phyloP scores from a whole-genome alignment of 2,888 invertebrate genomes.

The Onchidella celtica region DNA sequence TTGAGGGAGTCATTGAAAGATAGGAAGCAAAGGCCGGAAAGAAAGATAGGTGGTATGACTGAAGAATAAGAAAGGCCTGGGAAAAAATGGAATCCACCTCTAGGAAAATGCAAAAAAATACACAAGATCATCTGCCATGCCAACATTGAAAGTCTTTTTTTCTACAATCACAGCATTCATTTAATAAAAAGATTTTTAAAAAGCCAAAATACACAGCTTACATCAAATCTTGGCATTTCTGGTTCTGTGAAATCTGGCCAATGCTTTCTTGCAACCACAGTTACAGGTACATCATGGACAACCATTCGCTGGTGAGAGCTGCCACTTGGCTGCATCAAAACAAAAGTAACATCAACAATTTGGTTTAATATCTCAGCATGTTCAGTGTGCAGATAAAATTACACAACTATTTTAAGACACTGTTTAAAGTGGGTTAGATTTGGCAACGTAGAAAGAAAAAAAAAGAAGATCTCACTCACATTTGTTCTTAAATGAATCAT shows the following conservation, averaged over 20 bases:
- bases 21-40: too few relatives aligned
- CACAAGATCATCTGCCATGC: background rate
- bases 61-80: too few relatives aligned
- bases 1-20: too few relatives aligned
- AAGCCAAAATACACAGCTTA: too few relatives aligned
- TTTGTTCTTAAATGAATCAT: too few relatives aligned
- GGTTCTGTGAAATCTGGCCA: conserved; percentile 91
- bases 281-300: conserved; percentile 91
- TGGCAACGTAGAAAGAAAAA: too few relatives aligned
- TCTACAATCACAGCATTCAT: background rate
- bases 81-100: too few relatives aligned
- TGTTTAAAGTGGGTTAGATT: too few relatives aligned
- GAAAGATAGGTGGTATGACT: background rate
- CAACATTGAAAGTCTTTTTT: background rate
- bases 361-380: background rate
- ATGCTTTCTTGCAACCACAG: conserved; percentile 87
- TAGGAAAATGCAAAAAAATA: background rate
- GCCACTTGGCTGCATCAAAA: conserved; percentile 84
- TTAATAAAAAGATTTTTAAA: too few relatives aligned
- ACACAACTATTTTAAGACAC: too few relatives aligned
- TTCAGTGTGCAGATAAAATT: too few relatives aligned
- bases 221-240: conserved; percentile 87
- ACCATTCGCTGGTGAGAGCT: conserved; percentile 86
- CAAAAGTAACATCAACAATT: conserved; percentile 40
- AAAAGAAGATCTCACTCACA: too few relatives aligned